Evolutionary conservation across 2,888 invertebrate genomes (phyloP), one percentile per base, ranked within the genome.

Genomic region (Amphipyra tragopoginis): DNA sequence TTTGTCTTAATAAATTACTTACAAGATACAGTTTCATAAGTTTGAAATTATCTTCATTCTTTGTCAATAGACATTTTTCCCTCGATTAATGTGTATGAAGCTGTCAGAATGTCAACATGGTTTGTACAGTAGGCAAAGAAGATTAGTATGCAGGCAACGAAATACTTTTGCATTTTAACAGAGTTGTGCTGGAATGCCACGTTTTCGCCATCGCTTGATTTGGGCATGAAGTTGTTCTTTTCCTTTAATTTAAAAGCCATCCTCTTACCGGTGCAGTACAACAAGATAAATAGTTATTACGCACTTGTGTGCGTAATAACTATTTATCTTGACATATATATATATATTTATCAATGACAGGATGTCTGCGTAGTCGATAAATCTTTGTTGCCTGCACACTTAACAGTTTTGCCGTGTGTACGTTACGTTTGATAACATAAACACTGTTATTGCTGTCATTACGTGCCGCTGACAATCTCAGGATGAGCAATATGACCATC

Each of bases 31-130:
- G 36, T 55, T 39, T 40, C 34, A 21, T 40, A 45, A 57, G 15
- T 11, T 34, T 43, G n/a, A 72, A 72, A 45, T 48, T 38, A 29
- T 10, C 15, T 45, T 15, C 14, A 65, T 56, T 49, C 40, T 39
- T 49, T 13, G 8, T 43, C 34, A 13, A 15, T 43, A 10, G 15
- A 21, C 54, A 47, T 73, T 58, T 13, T 40, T 47, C 39, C 10
- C 13, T 26, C 34, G 21, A 51, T 57, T 39, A 53, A 42, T 55
- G 36, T 44, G 36, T 48, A 40, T 51, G 36, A 44, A 56, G 43
- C 47, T 50, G 44, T 44, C 44, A 49, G 47, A 9, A 43, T 53
- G n/a, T 39, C 34, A 47, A 13, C 13, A 45, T 50, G 26, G n/a
- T 15, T 11, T 33, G 13, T 54, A 66, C 15, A n/a, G 21, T 26